Conservation (phyloP, 1,140 invertebrate genomes). For the Hycleus cichorii region DNA sequence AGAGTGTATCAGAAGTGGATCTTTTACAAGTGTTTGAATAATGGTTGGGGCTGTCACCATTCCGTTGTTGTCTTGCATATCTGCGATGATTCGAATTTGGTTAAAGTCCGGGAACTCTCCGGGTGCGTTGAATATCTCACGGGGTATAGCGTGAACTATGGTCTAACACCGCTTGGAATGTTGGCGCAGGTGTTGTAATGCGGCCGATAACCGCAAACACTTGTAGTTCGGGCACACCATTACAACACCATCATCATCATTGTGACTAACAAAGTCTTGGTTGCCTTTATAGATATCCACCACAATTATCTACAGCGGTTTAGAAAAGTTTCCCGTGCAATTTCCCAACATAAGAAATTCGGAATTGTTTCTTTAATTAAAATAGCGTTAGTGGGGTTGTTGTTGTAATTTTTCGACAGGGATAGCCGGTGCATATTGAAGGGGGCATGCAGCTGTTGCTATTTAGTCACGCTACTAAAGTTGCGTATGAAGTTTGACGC, state of each 20-base stretch:
- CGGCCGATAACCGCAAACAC: constrained; percentile 23
- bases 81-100: not conserved
- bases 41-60: too few relatives aligned
- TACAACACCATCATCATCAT: not conserved
- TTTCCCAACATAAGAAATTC: too few relatives aligned
- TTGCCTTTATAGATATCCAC: constrained; percentile 10
- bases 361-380: too few relatives aligned
- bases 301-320: constrained; percentile 1
- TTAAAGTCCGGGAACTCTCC: not conserved
- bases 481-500: constrained; percentile 27
- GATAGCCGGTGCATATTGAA: not conserved
- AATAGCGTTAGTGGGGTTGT: too few relatives aligned
- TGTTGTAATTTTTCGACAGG: too few relatives aligned
- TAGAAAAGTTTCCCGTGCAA: too few relatives aligned
- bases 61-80: not conserved
- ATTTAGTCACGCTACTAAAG: constrained; percentile 25
- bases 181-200: constrained; percentile 23
- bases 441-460: constrained; percentile 22
- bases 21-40: too few relatives aligned
- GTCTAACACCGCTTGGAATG: constrained; percentile 14
- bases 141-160: constrained; percentile 9
- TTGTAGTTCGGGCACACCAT: constrained; percentile 19
- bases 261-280: constrained; percentile 10
- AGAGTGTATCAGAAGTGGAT: too few relatives aligned
- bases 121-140: constrained; percentile 13